Evolutionary conservation across 2,888 invertebrate species (phyloP).

Genomic region (Tetheella fluctuosa): DNA sequence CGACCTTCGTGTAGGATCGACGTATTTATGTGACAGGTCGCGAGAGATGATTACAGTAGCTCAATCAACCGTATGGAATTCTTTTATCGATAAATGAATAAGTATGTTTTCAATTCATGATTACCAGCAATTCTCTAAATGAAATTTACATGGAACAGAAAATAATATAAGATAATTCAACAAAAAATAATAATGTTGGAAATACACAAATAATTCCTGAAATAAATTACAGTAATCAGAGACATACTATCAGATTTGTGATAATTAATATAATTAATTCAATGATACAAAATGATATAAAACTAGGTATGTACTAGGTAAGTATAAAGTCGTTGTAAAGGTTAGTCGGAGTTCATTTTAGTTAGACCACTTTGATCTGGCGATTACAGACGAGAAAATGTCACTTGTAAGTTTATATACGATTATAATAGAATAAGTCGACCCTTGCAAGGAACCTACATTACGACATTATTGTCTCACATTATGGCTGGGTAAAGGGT

Average conservation of each 20-base stretch:
- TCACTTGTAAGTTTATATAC: slow-evolving; percentile 45
- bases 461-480: slow-evolving; percentile 46
- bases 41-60: slow-evolving; percentile 34
- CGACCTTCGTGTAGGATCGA: slow-evolving; percentile 40
- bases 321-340: slow-evolving; percentile 27
- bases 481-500: slow-evolving; percentile 43
- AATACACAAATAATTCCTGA: neutral
- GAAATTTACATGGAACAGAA: neutral
- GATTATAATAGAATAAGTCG: slow-evolving; percentile 39
- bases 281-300: slow-evolving; percentile 30
- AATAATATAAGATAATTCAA: too few species aligned
- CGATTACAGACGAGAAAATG: slow-evolving; percentile 40
- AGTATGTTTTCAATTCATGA: slow-evolving; percentile 24
- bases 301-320: slow-evolving; percentile 16
- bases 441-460: slow-evolving; percentile 43
- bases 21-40: slow-evolving; percentile 39
- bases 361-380: slow-evolving; percentile 30
- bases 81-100: slow-evolving; percentile 29
- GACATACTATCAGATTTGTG: too few species aligned
- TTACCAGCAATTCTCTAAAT: slow-evolving; percentile 11
- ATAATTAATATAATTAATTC: too few species aligned
- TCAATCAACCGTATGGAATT: slow-evolving; percentile 23
- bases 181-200: neutral
- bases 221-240: too few species aligned
- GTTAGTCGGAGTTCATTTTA: slow-evolving; percentile 25